Evolutionary conservation across 2,888 invertebrate genomes (phyloP).

Genomic region (Dasysyrphus albostriatus): DNA sequence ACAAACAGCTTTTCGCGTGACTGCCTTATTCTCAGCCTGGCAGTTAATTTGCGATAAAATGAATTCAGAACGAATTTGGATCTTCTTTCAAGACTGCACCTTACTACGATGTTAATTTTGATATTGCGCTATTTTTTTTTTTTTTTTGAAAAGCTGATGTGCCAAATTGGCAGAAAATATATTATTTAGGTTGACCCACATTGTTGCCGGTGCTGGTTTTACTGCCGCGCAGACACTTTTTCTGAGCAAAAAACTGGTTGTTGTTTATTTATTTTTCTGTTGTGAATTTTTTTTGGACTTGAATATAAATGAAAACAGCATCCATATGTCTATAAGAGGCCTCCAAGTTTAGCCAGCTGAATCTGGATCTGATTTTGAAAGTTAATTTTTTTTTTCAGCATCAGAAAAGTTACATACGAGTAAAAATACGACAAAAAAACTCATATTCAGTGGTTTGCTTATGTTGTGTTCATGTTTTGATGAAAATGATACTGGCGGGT

Average conservation of each 20-base stretch:
- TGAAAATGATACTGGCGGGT: slow-evolving; percentile 42
- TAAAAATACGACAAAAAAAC: neutral
- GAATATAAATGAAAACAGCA: slow-evolving; percentile 14
- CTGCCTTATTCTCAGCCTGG: neutral
- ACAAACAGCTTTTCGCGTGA: slow-evolving; percentile 19
- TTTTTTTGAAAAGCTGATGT: slow-evolving; percentile 15
- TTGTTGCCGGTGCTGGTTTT: slow-evolving; percentile 15
- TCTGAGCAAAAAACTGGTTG: slow-evolving; percentile 46
- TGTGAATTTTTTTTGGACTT: slow-evolving; percentile 30
- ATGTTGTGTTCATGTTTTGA: slow-evolving; percentile 30
- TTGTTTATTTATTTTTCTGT: slow-evolving; percentile 12
- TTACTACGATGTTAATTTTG: slow-evolving; percentile 29
- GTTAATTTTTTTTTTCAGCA: slow-evolving; percentile 25
- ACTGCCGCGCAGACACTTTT: slow-evolving; percentile 59
- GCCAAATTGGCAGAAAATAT: slow-evolving; percentile 48
- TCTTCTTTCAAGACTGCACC: slow-evolving; percentile 46
- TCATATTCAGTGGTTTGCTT: slow-evolving; percentile 25
- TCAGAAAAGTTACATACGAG: slow-evolving; percentile 16
- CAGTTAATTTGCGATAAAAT: slow-evolving; percentile 39
- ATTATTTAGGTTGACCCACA: slow-evolving; percentile 50
- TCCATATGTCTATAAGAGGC: slow-evolving; percentile 8
- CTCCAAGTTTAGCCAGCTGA: slow-evolving; percentile 42
- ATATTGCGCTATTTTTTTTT: slow-evolving; percentile 15
- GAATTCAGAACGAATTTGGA: slow-evolving; percentile 31
- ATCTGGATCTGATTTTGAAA: slow-evolving; percentile 61